A percentile compares a stretch with the other conserved stretches of the same genome.
Evolutionary conservation across 2,888 invertebrate species (phyloP).

Genomic region (Phania funesta): DNA sequence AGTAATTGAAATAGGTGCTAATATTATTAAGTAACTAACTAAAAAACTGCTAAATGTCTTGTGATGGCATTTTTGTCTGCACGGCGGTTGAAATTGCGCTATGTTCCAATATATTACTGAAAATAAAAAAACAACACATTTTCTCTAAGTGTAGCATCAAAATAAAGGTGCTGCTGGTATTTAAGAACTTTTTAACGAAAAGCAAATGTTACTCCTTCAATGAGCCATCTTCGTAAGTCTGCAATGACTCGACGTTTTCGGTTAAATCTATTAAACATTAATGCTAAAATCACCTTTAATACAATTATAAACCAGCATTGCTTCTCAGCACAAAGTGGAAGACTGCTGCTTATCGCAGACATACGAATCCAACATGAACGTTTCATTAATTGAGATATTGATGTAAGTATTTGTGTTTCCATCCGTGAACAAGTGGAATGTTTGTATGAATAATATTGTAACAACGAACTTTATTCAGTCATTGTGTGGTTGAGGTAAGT

Average conservation of each 20-base stretch:
- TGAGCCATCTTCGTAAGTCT: too few relatives aligned
- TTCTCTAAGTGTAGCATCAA: not conserved
- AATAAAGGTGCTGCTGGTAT: too few relatives aligned
- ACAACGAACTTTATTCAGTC: not conserved
- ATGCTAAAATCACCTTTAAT: not conserved
- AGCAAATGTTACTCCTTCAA: too few relatives aligned
- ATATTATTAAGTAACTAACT: too few relatives aligned
- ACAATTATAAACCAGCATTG: not conserved
- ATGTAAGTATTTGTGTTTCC: not conserved
- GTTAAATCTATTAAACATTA: constrained; percentile 11
- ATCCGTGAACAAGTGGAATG: too few relatives aligned
- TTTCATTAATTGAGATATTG: not conserved
- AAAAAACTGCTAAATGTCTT: too few relatives aligned
- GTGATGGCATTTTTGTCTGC: too few relatives aligned
- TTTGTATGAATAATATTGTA: too few relatives aligned
- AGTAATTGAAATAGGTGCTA: too few relatives aligned
- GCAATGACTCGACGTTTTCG: constrained; percentile 38
- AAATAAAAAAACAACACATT: too few relatives aligned
- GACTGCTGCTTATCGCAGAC: not conserved
- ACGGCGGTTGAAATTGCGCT: too few relatives aligned
- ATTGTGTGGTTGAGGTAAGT: constrained; percentile 16
- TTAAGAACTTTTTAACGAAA: not conserved
- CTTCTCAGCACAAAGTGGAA: not conserved
- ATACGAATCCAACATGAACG: not conserved
- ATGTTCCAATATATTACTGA: too few relatives aligned